A percentile compares a stretch with the other conserved stretches of the same genome.
Evolutionary conservation across 2,113 vertebrate genomes (phyloP).

Genomic region (Solea senegalensis): DNA sequence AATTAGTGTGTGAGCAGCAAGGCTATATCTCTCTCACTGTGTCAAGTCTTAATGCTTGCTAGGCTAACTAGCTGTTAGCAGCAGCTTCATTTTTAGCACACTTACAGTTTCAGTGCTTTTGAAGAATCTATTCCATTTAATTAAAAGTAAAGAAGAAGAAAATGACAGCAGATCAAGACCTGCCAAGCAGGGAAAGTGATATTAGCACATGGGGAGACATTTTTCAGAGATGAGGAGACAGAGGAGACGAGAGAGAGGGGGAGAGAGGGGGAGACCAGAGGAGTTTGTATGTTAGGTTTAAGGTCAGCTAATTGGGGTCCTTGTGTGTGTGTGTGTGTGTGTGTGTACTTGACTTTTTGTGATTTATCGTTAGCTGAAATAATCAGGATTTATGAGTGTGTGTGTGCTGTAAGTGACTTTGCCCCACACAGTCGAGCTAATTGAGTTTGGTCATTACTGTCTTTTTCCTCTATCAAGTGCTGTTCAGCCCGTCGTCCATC

Average conservation of each 20-base stretch:
- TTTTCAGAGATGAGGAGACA: conserved; percentile 33
- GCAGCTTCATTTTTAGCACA: no score
- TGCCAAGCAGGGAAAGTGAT: not conserved
- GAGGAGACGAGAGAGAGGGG: conserved; percentile 12
- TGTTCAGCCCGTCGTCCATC: conserved; percentile 53
- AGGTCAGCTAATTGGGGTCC: conserved; percentile 59
- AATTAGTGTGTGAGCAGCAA: no score
- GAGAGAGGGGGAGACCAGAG: conserved; percentile 16
- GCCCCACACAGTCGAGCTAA: conserved; percentile 53
- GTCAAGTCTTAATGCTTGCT: no score
- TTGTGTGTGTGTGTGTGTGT: not conserved
- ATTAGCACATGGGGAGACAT: conserved; percentile 11
- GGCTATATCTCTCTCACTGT: no score
- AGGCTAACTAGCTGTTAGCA: no score
- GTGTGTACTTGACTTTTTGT: conserved; percentile 51
- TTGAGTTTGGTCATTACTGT: conserved; percentile 74
- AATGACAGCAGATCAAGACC: not conserved
- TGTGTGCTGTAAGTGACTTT: conserved; percentile 46
- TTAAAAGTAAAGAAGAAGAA: no score
- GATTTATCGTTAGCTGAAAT: conserved; percentile 75
- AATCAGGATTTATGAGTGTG: conserved; percentile 76
- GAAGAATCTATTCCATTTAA: no score
- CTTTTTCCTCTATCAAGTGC: conserved; percentile 60
- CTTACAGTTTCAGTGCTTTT: no score
- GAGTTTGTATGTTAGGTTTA: conserved; percentile 31